Evolutionary conservation across 2,797 vertebrate species (phyloP).

Genomic region (Macropus fuliginosus): DNA sequence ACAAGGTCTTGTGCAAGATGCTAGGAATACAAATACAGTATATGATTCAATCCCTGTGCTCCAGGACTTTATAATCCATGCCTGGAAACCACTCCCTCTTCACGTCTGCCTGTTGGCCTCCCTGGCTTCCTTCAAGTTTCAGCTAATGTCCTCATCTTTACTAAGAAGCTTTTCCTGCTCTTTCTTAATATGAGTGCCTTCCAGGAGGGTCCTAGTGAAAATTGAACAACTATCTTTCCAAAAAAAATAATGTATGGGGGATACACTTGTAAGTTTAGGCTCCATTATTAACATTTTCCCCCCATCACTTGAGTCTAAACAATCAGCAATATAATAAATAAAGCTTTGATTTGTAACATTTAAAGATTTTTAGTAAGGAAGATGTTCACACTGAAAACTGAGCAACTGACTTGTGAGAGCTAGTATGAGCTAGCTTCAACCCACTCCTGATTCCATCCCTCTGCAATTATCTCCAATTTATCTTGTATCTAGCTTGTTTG

Average conservation of each 20-base stretch:
- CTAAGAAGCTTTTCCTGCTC: background rate
- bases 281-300: background rate
- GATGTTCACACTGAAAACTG: background rate
- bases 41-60: background rate
- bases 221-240: background rate
- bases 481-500: background rate
- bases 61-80: background rate
- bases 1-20: constrained; percentile 45
- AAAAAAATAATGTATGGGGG: background rate
- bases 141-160: background rate
- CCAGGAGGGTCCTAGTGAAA: background rate
- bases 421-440: background rate
- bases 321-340: background rate
- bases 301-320: background rate
- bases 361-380: background rate
- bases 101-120: background rate
- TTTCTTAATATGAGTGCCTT: background rate
- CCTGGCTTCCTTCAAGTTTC: background rate
- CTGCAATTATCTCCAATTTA: background rate
- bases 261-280: background rate
- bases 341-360: background rate
- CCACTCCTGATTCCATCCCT: background rate
- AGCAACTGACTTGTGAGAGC: background rate
- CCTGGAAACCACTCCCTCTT: background rate
- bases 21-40: constrained; percentile 18